Evolutionary conservation across 2,888 invertebrate species (phyloP).

Genomic region (Drosophila neotestacea): DNA sequence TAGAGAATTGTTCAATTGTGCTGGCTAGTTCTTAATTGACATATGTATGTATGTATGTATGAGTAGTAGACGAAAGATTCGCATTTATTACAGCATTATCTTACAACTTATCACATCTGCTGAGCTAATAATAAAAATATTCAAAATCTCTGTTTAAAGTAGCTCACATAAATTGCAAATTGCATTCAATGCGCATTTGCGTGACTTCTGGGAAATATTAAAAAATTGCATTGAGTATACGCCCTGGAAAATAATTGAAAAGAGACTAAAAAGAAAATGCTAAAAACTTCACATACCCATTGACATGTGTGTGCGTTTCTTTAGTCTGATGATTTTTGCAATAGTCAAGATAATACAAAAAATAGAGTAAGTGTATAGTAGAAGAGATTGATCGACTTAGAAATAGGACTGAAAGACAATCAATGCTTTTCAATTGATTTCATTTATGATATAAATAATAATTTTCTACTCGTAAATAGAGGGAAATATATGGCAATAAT

Average conservation of each 20-base stretch:
- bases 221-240: conserved; percentile 53
- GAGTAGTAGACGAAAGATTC: neutral
- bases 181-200: conserved; percentile 38
- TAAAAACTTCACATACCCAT: conserved; percentile 15
- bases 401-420: conserved; percentile 4
- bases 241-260: conserved; percentile 30
- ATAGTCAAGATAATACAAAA: conserved; percentile 30
- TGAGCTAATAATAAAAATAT: conserved; percentile 16
- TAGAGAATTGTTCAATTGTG: too few relatives aligned
- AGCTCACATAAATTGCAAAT: conserved; percentile 15
- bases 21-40: too few relatives aligned
- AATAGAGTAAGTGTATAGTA: neutral
- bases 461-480: too few relatives aligned
- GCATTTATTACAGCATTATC: neutral
- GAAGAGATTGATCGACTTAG: neutral
- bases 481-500: too few relatives aligned
- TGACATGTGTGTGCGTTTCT: conserved; percentile 35
- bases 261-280: conserved; percentile 12
- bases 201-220: conserved; percentile 54
- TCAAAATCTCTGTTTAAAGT: conserved; percentile 13
- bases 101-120: conserved; percentile 3
- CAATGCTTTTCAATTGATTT: neutral
- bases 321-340: conserved; percentile 53
- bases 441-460: too few relatives aligned
- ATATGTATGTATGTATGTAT: too few relatives aligned